Evolutionary conservation across 2,888 invertebrate species (phyloP), one percentile per base, ranked within the genome.

Genomic region (Aethes cnicana): DNA sequence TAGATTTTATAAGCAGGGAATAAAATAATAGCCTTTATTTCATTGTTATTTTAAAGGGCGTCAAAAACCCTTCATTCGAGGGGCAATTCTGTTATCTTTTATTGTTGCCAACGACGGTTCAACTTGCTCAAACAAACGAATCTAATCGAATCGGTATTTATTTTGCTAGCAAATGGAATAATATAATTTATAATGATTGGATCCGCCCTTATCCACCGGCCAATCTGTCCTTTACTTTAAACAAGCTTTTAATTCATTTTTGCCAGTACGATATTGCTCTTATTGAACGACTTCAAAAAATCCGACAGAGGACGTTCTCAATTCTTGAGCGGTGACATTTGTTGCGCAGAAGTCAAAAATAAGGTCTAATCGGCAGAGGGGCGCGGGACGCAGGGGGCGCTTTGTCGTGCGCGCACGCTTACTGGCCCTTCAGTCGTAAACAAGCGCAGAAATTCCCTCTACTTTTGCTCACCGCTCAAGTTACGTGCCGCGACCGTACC

Each of bases 41-140:
- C 36, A 32, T 37, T 39, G 43, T 39, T 54, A 39, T 30, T 54
- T n/a, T 41, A 54, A 50, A 23, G 41, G 54, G 54, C 44, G 41
- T 46, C 48, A 20, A 57, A 54, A 46, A 55, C 47, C 47, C 47
- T 56, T 48, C 53, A 49, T 52, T 52, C 32, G 52, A 46, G 49
- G 35, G 47, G 42, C 54, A 46, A 49, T 56, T 57, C 42, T 47
- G 46, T 56, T 54, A 53, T 50, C 36, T 58, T 55, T 55, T 52
- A 55, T 55, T 54, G 48, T 50, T 37, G 48, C 30, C 12, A 26
- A 26, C 50, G 47, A 41, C 35, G 55, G 43, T 50, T 54, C 49
- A 18, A 28, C 32, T 54, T 48, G 42, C 50, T 53, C 36, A 53
- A 47, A 44, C 53, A 50, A 46, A 58, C 49, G 46, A 48, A 48